A percentile compares a stretch with the other conserved stretches of the same genome.
These are phyloP conservation scores for Diaphora mendica DNA, from an alignment of 2,888 invertebrate species.

Conservation along the genomic window DNA sequence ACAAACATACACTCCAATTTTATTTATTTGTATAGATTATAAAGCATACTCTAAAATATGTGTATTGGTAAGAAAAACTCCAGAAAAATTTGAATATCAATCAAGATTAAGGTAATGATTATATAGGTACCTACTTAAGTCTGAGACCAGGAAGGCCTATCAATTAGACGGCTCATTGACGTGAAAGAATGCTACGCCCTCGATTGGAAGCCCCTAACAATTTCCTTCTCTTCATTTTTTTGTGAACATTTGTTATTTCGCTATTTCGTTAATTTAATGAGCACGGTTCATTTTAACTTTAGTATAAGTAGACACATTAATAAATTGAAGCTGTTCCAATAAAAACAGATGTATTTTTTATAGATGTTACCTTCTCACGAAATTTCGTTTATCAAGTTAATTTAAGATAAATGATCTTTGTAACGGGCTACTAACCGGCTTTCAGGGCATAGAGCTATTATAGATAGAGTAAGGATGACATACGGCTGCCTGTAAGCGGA, in stretches of 20 bases:
- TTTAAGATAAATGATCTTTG: too few species aligned
- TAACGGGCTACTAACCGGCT: too few species aligned
- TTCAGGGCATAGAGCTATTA: too few species aligned
- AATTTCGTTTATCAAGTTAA: not conserved
- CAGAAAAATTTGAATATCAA: not conserved
- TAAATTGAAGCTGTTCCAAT: not conserved
- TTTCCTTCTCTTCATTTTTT: slow-evolving; percentile 44
- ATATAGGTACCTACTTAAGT: slow-evolving; percentile 28
- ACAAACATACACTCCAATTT: too few species aligned
- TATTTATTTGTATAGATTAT: too few species aligned
- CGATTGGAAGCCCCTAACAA: slow-evolving; percentile 45
- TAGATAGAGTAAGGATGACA: too few species aligned
- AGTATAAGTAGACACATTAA: not conserved
- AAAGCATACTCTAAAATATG: too few species aligned
- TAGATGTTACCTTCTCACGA: not conserved
- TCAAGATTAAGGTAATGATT: slow-evolving; percentile 14
- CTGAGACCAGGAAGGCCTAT: slow-evolving; percentile 54
- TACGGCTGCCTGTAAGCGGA: too few species aligned
- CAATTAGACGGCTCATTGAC: slow-evolving; percentile 65
- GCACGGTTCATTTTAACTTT: slow-evolving; percentile 29
- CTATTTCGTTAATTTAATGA: slow-evolving; percentile 41
- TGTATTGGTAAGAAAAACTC: not conserved
- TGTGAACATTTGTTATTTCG: slow-evolving; percentile 37
- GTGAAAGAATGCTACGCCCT: slow-evolving; percentile 50
- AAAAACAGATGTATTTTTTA: not conserved